These are phyloP conservation scores for Atethmia centrago DNA, from an alignment of 2,888 invertebrate species.

Conservation along the genomic window DNA sequence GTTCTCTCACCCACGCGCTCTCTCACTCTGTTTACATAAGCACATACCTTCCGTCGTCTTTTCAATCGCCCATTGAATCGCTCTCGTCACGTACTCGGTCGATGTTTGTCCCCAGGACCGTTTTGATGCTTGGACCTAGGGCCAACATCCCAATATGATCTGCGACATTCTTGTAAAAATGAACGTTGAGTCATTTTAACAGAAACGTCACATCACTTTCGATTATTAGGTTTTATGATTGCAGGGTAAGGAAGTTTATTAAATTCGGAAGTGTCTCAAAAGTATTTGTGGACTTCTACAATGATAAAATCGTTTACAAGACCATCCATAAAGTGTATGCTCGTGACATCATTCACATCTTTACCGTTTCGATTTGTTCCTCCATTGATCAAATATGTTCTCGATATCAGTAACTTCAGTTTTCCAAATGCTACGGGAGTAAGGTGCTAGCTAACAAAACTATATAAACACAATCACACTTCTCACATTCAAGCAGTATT, in stretches of 20 bases:
- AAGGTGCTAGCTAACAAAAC: slow-evolving; percentile 18
- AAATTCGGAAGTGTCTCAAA: slow-evolving; percentile 19
- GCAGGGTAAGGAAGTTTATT: slow-evolving; percentile 35
- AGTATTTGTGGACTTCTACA: slow-evolving; percentile 26
- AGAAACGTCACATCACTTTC: slow-evolving; percentile 43
- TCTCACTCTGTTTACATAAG: slow-evolving; percentile 44
- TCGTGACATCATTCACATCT: slow-evolving; percentile 1
- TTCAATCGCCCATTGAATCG: slow-evolving; percentile 62
- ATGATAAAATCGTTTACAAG: slow-evolving; percentile 19
- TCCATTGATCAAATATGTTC: neutral
- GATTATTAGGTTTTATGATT: slow-evolving; percentile 40
- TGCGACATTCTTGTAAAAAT: slow-evolving; percentile 57
- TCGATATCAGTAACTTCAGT: neutral
- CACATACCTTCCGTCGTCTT: slow-evolving; percentile 63
- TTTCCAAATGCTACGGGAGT: neutral
- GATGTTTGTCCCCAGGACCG: slow-evolving; percentile 62
- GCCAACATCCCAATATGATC: slow-evolving; percentile 62
- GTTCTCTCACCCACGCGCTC: slow-evolving; percentile 27
- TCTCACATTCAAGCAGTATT: slow-evolving; percentile 27
- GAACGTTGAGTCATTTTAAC: slow-evolving; percentile 54
- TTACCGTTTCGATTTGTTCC: neutral
- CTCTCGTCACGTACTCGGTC: slow-evolving; percentile 59
- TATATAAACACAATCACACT: slow-evolving; percentile 16
- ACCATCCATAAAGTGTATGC: slow-evolving; percentile 18
- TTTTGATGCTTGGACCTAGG: slow-evolving; percentile 63